Evolutionary conservation across 92 coral and sea anemone species (phyloP).

Genomic region (Porites cylindrica): DNA sequence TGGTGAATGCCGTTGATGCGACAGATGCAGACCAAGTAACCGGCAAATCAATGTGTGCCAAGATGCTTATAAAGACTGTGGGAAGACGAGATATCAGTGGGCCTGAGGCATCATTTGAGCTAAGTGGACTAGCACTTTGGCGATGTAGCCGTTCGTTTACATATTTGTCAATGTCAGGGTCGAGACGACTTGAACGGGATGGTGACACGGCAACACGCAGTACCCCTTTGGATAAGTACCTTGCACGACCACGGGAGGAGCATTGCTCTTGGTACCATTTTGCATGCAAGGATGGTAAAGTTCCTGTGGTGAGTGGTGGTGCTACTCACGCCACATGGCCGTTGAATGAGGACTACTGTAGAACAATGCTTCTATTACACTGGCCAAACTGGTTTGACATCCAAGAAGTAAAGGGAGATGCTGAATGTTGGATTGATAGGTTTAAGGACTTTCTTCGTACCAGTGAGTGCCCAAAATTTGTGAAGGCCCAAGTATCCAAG

Average conservation of each 20-base stretch:
- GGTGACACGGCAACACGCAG: constrained; percentile 55
- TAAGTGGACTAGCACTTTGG: neutral
- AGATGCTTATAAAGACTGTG: neutral
- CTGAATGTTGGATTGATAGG: constrained; percentile 5
- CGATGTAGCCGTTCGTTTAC: constrained; percentile 31
- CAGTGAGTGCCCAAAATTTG: constrained; percentile 12
- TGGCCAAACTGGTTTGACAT: too few relatives aligned
- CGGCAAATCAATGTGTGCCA: neutral
- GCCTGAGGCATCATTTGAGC: too few relatives aligned
- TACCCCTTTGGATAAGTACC: constrained; percentile 1
- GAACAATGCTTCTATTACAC: too few relatives aligned
- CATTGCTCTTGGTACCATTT: neutral
- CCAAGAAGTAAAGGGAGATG: neutral
- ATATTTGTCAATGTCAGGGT: constrained; percentile 48
- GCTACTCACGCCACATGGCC: neutral
- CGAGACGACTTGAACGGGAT: constrained; percentile 54
- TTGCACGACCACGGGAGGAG: too few relatives aligned
- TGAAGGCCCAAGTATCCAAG: constrained; percentile 52
- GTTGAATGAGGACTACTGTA: neutral
- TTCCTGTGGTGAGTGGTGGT: neutral
- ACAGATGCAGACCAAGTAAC: too few relatives aligned
- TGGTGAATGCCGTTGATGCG: too few relatives aligned
- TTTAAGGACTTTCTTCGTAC: neutral
- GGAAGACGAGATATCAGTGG: neutral
- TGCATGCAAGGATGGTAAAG: constrained; percentile 22